A percentile compares a stretch with the other conserved stretches of the same genome.
phyloP scores from a whole-genome alignment of 2,113 vertebrate genomes.

The Datnioides undecimradiatus region DNA sequence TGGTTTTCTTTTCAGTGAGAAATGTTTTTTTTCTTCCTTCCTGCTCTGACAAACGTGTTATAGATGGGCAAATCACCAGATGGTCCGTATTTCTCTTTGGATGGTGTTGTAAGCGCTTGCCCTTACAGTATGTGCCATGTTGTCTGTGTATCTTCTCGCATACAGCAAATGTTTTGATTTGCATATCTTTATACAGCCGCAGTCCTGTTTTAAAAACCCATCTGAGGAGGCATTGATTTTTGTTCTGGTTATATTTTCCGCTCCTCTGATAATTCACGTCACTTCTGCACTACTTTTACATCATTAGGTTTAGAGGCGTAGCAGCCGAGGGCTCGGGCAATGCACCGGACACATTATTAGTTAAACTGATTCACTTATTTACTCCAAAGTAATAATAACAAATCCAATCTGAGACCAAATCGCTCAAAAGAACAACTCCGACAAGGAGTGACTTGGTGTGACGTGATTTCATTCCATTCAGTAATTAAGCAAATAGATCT shows the following conservation, averaged over 20 bases:
- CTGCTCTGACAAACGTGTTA: background rate
- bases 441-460: background rate
- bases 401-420: background rate
- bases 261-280: background rate
- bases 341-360: background rate
- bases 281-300: background rate
- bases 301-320: background rate
- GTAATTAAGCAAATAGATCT: background rate
- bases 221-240: background rate
- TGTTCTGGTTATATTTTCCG: constrained; percentile 8
- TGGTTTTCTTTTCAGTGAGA: background rate
- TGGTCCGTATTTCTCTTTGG: constrained; percentile 9
- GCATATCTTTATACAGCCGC: background rate
- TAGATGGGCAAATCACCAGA: constrained; percentile 15
- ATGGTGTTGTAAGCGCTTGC: background rate
- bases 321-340: background rate
- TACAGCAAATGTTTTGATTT: constrained; percentile 1
- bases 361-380: background rate
- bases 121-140: rapidly evolving
- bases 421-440: background rate
- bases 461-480: background rate
- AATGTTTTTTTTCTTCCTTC: background rate
- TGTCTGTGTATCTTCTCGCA: background rate
- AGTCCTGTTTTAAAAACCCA: background rate
- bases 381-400: background rate